phyloP scores from a whole-genome alignment of 2,797 vertebrate genomes.

The Tadarida brasiliensis region DNA sequence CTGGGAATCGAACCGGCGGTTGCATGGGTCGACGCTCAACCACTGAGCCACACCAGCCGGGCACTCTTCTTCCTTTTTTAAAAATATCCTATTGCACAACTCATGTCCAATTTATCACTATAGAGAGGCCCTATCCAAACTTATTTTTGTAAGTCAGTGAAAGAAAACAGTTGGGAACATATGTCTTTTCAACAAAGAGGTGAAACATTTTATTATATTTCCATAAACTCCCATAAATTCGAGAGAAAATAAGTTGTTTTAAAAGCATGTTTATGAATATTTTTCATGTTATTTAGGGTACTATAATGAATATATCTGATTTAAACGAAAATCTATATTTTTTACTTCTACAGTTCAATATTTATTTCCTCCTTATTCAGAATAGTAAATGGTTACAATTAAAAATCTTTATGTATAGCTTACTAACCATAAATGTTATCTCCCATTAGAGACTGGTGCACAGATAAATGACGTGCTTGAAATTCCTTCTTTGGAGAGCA shows the following conservation, averaged over 20 bases:
- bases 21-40: too few relatives aligned
- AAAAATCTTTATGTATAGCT: slow-evolving; percentile 32
- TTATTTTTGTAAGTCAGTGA: background rate
- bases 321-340: slow-evolving; percentile 66
- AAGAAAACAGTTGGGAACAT: background rate
- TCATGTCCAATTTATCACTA: background rate
- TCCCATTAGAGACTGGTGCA: slow-evolving; percentile 6
- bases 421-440: slow-evolving; percentile 43
- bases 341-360: slow-evolving; percentile 57
- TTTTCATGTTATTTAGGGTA: slow-evolving; percentile 52
- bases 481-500: slow-evolving; percentile 18
- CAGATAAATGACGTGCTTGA: slow-evolving; percentile 53
- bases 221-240: slow-evolving; percentile 65
- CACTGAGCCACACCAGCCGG: too few relatives aligned
- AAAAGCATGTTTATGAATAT: slow-evolving; percentile 74
- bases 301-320: slow-evolving; percentile 21
- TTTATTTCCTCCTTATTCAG: slow-evolving; percentile 66
- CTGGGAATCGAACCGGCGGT: too few relatives aligned
- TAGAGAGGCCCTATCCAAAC: background rate
- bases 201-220: slow-evolving; percentile 62
- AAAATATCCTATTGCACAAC: background rate
- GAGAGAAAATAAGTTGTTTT: slow-evolving; percentile 57
- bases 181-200: slow-evolving; percentile 29
- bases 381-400: slow-evolving; percentile 54
- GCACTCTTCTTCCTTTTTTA: too few relatives aligned